Percentiles rank a stretch among this genome's conserved stretches.
phyloP scores from a whole-genome alignment of 2,888 invertebrate species.

The Caenorhabditis sulstoni region DNA sequence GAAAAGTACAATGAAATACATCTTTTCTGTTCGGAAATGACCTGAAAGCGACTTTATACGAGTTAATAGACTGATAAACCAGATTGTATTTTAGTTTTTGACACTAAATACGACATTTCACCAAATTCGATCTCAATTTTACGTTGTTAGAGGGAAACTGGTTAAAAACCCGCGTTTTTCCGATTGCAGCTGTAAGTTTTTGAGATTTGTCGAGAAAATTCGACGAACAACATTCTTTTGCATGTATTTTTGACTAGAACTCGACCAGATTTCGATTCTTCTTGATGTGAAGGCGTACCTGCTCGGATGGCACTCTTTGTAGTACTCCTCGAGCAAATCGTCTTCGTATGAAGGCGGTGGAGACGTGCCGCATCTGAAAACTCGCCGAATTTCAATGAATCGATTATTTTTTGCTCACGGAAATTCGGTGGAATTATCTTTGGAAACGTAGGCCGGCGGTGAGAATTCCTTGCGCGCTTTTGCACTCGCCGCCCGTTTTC shows the following conservation, averaged over 20 bases:
- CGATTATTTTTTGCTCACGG: slow-evolving; percentile 41
- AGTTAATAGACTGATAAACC: too few species aligned
- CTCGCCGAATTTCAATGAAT: neutral
- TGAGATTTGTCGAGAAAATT: neutral
- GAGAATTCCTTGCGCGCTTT: slow-evolving; percentile 62
- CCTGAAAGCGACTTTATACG: too few species aligned
- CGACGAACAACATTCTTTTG: too few species aligned
- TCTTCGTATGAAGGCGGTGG: slow-evolving; percentile 80
- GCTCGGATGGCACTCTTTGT: slow-evolving; percentile 76
- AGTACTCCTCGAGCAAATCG: slow-evolving; percentile 78
- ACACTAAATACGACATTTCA: too few species aligned
- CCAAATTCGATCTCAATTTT: too few species aligned
- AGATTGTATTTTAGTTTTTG: too few species aligned
- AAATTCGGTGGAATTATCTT: slow-evolving; percentile 55
- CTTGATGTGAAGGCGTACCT: slow-evolving; percentile 37
- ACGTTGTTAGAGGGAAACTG: too few species aligned
- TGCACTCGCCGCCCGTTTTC: slow-evolving; percentile 71
- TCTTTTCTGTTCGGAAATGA: too few species aligned
- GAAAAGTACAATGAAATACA: too few species aligned
- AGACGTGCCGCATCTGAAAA: slow-evolving; percentile 74
- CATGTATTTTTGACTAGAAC: too few species aligned
- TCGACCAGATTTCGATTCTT: neutral
- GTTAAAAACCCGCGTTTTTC: too few species aligned
- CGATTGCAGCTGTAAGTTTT: neutral
- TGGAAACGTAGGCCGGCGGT: slow-evolving; percentile 69